Percentiles rank a stretch among this genome's conserved stretches.
Evolutionary conservation across 1,140 invertebrate genomes (phyloP).

Genomic region (Heliothis subflexa): DNA sequence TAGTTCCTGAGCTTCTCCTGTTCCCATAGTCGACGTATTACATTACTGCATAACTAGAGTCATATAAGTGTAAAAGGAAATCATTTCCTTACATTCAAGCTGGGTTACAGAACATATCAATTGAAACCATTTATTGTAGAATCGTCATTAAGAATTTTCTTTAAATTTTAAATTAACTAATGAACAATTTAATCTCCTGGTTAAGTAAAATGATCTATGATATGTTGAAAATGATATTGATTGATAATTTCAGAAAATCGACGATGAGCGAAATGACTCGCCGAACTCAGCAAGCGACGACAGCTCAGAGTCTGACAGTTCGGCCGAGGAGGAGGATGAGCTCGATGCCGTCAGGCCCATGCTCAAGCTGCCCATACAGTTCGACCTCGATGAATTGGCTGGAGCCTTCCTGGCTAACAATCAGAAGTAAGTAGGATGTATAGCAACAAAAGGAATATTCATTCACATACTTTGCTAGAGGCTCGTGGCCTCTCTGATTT

Average conservation of each 20-base stretch:
- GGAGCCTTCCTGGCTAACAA: conserved; percentile 92
- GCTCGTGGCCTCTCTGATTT: too few species aligned
- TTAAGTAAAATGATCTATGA: too few species aligned
- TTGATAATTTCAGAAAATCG: conserved; percentile 76
- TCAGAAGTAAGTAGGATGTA: conserved; percentile 87
- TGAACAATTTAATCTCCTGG: too few species aligned
- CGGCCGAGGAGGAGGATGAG: conserved; percentile 78
- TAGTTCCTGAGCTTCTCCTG: not conserved
- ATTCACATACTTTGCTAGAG: too few species aligned
- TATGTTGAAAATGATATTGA: conserved; percentile 13
- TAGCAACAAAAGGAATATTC: too few species aligned
- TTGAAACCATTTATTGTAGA: not conserved
- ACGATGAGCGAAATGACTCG: conserved; percentile 79
- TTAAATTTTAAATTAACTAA: too few species aligned
- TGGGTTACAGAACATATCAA: not conserved
- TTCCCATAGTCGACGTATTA: not conserved
- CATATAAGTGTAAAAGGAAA: not conserved
- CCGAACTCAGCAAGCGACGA: conserved; percentile 80
- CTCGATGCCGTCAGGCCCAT: conserved; percentile 87
- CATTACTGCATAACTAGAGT: not conserved
- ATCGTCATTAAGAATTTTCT: not conserved
- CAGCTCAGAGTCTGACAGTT: conserved; percentile 86
- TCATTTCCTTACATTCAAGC: not conserved
- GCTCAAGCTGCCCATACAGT: conserved; percentile 91
- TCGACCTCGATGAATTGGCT: conserved; percentile 93